A percentile compares a stretch with the other conserved stretches of the same genome.
phyloP scores from a whole-genome alignment of 2,113 vertebrate genomes.

The Pao palembangensis region DNA sequence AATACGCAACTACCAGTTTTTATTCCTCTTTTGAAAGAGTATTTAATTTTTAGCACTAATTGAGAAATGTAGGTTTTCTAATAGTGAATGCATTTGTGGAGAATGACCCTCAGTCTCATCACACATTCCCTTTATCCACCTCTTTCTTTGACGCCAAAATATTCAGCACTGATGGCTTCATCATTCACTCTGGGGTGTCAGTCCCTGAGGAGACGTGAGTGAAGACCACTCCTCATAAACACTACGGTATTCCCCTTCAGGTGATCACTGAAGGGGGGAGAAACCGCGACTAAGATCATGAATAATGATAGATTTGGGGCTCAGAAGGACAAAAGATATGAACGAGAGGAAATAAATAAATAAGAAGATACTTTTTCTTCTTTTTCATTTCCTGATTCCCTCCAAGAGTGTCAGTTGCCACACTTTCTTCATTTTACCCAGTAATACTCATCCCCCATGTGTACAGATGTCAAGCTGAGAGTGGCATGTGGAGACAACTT shows the following conservation, averaged over 20 bases:
- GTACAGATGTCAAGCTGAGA: conserved; percentile 14
- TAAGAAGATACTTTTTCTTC: neutral
- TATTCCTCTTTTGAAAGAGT: no score
- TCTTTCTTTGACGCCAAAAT: conserved; percentile 54
- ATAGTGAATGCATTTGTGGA: neutral
- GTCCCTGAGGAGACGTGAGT: conserved; percentile 52
- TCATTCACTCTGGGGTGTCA: conserved; percentile 39
- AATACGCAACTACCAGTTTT: no score
- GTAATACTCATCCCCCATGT: conserved; percentile 12
- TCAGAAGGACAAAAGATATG: conserved; percentile 6
- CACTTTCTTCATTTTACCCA: conserved; percentile 37
- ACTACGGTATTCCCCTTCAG: conserved; percentile 53
- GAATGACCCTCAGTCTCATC: conserved; percentile 7
- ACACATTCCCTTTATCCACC: neutral
- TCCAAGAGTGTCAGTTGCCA: neutral
- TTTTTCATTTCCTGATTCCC: no score
- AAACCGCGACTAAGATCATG: conserved; percentile 3
- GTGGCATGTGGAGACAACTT: neutral
- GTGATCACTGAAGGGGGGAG: conserved; percentile 15
- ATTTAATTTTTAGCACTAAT: no score
- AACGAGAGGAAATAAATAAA: conserved; percentile 5
- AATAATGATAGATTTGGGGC: conserved; percentile 19
- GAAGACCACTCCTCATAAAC: conserved; percentile 64
- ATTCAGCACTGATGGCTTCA: conserved; percentile 65
- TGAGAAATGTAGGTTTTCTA: neutral